Conservation (phyloP, 2,797 vertebrate species). For the Anableps anableps region DNA sequence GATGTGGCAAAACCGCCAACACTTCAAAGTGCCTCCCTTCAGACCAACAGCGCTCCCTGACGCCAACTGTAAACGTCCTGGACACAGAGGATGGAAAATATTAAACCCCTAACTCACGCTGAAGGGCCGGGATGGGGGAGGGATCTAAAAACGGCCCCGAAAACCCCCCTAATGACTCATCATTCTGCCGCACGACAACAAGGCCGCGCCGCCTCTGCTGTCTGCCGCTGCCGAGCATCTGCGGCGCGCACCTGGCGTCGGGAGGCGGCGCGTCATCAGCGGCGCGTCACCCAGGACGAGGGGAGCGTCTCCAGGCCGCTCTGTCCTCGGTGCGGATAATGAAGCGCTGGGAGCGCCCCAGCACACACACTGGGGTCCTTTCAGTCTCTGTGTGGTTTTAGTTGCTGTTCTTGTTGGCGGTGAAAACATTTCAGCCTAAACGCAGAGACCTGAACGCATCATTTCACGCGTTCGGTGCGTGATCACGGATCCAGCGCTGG, state of each 20-base stretch:
- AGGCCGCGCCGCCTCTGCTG: constrained; percentile 53
- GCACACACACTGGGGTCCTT: not conserved
- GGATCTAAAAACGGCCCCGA: constrained; percentile 73
- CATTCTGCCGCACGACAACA: constrained; percentile 61
- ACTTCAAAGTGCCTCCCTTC: constrained; percentile 96
- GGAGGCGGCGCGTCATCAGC: constrained; percentile 29
- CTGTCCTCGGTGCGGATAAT: constrained; percentile 53
- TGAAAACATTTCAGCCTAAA: constrained; percentile 29
- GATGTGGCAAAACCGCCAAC: constrained; percentile 95
- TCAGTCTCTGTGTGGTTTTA: constrained; percentile 4
- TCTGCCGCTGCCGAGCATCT: constrained; percentile 33
- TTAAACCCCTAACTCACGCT: constrained; percentile 76
- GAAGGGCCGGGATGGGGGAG: constrained; percentile 46
- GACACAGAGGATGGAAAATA: constrained; percentile 97
- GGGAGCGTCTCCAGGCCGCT: constrained; percentile 34
- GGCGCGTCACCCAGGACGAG: constrained; percentile 20
- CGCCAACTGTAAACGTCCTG: constrained; percentile 99
- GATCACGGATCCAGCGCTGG: constrained; percentile 13
- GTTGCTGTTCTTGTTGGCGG: constrained; percentile 29
- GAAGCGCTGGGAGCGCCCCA: constrained; percentile 57
- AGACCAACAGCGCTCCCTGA: constrained; percentile 95
- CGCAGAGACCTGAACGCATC: not conserved
- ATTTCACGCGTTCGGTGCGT: not conserved
- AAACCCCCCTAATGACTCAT: constrained; percentile 75
- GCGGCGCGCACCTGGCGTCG: constrained; percentile 45